Percentiles rank a stretch among this genome's conserved stretches.
These are phyloP conservation scores for Condylura cristata DNA, from an alignment of 2,113 vertebrate genomes.

Conservation along the genomic window DNA sequence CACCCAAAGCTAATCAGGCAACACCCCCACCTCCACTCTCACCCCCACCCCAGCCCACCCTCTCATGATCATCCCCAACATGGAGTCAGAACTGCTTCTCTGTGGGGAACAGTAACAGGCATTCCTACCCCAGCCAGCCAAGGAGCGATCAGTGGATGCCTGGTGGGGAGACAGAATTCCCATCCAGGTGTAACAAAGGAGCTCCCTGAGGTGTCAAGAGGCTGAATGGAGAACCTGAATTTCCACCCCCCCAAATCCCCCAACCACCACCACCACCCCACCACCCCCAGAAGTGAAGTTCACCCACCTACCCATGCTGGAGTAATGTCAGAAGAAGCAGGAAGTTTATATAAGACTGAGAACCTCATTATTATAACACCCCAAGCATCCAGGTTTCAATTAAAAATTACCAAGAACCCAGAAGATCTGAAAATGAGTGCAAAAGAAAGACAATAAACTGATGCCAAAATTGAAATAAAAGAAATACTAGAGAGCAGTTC, in stretches of 20 bases:
- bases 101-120: background rate
- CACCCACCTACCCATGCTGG: background rate
- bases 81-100: background rate
- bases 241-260: background rate
- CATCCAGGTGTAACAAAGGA: background rate
- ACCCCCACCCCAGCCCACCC: fast-evolving
- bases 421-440: too few species aligned
- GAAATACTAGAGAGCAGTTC: too few species aligned
- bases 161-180: background rate
- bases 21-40: background rate
- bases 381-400: too few species aligned
- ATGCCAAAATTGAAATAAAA: too few species aligned
- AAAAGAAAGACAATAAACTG: too few species aligned
- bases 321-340: background rate
- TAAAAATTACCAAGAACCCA: too few species aligned
- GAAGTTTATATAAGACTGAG: too few species aligned
- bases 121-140: background rate
- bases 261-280: too few species aligned
- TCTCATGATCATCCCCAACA: background rate
- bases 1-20: background rate
- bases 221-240: background rate
- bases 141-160: background rate
- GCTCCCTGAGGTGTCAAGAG: background rate
- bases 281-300: background rate
- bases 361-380: too few species aligned